These are phyloP conservation scores for Epirrhoe alternata DNA, from an alignment of 2,888 invertebrate genomes.

Conservation along the genomic window DNA sequence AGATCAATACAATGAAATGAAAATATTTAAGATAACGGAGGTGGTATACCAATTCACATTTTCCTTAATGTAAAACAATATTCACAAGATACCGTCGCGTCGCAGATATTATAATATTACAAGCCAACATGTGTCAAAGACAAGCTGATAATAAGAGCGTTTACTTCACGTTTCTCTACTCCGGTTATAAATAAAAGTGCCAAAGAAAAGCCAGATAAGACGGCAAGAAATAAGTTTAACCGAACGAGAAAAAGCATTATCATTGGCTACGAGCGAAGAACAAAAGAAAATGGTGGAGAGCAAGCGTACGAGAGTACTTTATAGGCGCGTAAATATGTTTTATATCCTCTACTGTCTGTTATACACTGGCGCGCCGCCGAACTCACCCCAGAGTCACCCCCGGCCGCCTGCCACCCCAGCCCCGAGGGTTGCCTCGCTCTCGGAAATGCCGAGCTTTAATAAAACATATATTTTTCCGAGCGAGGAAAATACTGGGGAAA, in stretches of 20 bases:
- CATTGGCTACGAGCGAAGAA: conserved; percentile 83
- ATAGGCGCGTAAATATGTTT: conserved; percentile 86
- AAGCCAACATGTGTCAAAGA: conserved; percentile 65
- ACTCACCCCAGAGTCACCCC: conserved; percentile 54
- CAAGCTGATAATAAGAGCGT: conserved; percentile 68
- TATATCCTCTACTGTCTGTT: conserved; percentile 85
- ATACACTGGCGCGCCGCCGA: conserved; percentile 81
- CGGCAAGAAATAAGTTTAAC: conserved; percentile 83
- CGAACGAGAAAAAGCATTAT: conserved; percentile 84
- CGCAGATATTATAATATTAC: conserved; percentile 51
- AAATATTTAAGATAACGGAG: not conserved
- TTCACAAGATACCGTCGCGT: conserved; percentile 26
- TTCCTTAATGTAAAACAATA: conserved; percentile 8
- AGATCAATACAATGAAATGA: not conserved
- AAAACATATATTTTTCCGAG: conserved; percentile 86
- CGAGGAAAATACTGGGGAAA: conserved; percentile 85
- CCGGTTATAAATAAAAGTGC: conserved; percentile 80
- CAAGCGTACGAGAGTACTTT: conserved; percentile 85
- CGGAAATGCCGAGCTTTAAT: conserved; percentile 86
- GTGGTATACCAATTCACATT: not conserved
- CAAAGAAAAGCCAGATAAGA: conserved; percentile 82
- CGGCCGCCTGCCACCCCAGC: conserved; percentile 65
- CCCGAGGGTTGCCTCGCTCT: conserved; percentile 80
- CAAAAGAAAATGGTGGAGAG: conserved; percentile 84
- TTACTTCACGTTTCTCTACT: conserved; percentile 77